Evolutionary conservation across 2,888 invertebrate species (phyloP), one percentile per base, ranked within the genome.

Genomic region (Diaprepes abbreviatus): DNA sequence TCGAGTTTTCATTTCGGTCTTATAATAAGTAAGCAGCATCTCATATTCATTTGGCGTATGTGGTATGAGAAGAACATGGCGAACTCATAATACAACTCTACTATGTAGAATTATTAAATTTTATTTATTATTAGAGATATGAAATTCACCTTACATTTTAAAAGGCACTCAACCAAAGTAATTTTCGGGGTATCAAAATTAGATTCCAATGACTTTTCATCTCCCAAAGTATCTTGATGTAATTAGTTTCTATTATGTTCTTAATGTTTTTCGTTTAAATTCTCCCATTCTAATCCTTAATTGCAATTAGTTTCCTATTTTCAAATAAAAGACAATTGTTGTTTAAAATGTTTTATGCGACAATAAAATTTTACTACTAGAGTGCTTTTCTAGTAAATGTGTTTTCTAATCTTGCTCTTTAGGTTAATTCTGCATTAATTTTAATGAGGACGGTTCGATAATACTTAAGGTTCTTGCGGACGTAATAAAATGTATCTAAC

Each of bases 261-360:
- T 24, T 24, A 24, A 45, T 24, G 45, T 24, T 45, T 40, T 21
- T 12, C 35, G 35, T 35, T n/a, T 3, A n/a, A n/a, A 3, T 35
- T 35, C 5, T 45, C 45, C 38, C 14, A 38, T 7, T 45, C 24
- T 45, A 21, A 21, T 12, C 21, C 45, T 10, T 6, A 24, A 45
- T 19, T 24, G n/a, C 45, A 45, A 45, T 38, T 24, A 28, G 43
- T 14, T 58, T 38, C 43, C 40, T 28, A 58, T 55, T 64, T 64
- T 24, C 35, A 10, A 52, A 36, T 64, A 38, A 64, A 43, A 21
- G 19, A 17, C 31, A 28, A 52, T 63, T 63, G 24, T 63, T 63
- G 35, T 36, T 63, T 52, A 40, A 63, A 50, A 17, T 24, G 54
- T 54, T 64, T 64, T 64, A 64, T 64, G 54, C 10, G 54, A 28